Base-by-base conservation (phyloP, 2,113 vertebrate genomes). In the Hemichromis elongatus region DNA sequence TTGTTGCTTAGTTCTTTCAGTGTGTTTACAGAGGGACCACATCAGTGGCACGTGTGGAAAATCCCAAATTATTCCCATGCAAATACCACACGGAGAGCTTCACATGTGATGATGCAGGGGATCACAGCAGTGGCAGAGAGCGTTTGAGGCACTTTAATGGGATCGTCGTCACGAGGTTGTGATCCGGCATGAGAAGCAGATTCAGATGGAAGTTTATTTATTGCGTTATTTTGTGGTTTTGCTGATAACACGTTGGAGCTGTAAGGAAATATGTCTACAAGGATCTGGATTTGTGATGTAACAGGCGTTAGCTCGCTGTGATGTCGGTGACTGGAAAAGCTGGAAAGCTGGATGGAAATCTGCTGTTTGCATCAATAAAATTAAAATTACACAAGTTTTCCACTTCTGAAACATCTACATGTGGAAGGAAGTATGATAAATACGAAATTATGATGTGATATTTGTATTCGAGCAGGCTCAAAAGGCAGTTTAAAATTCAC, bases 21-120 rank as follows among this genome's bases (percentile, higher is more conserved):
- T 26, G 9, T 63, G 30, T 77, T 73, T 77, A 42, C 56, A 82
- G 21, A 50, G 9, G 35, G 56, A 77, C 86, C 83, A 82, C 90
- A 90, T 90, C 88, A 84, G 77, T 75, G 11, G 28, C 63, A 68
- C 10, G 3, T 55, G 68, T 75, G 81, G 84, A 86, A 87, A 87
- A 82, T 85, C 79, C 87, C 66, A 26, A 37, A 80, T 42, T 3
- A 5, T 80, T 83, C 18, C 82, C 77, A 73, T 35, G 45, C 40
- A 37, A n/a, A 47, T 16, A 26, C 47, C 85, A 33, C 14, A 24
- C 5, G 82, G 53, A 19, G 1, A 18, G 37, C 50, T 70, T 77
- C 55, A 42, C 52, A 42, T 66, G 54, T 18, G 30, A 78, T 3
- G 50, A 33, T 12, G 4, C 18, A 11, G 84, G 5, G 16, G n/a